phyloP scores from a whole-genome alignment of 2,113 vertebrate species.

The Pangasianodon gigas region DNA sequence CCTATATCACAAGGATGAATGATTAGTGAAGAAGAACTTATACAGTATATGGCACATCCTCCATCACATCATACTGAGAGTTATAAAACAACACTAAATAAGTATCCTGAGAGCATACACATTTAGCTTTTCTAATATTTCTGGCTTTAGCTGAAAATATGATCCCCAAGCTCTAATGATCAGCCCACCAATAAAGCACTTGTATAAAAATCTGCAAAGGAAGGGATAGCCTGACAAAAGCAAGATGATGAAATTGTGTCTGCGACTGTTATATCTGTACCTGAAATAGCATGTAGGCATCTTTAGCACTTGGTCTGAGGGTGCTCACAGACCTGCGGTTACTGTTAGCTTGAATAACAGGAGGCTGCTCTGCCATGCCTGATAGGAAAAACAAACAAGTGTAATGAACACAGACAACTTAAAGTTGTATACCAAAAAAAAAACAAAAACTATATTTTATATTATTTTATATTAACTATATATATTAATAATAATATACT shows the following conservation, averaged over 20 bases:
- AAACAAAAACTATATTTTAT: no score
- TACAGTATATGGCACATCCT: background rate
- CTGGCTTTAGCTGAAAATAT: background rate
- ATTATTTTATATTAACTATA: no score
- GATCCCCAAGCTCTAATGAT: background rate
- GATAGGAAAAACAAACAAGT: background rate
- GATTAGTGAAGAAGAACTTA: conserved; percentile 34
- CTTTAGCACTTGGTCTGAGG: conserved; percentile 94
- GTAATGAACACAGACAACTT: background rate
- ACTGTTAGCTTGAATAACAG: conserved; percentile 87
- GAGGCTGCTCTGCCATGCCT: conserved; percentile 83
- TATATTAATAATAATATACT: background rate
- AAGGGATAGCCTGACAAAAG: background rate
- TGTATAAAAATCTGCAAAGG: background rate
- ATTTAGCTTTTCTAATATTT: background rate
- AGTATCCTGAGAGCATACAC: background rate
- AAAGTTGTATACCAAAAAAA: background rate
- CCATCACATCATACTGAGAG: background rate
- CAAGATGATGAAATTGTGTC: conserved; percentile 6
- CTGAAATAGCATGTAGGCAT: conserved; percentile 99
- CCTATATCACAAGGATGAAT: conserved; percentile 72
- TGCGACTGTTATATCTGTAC: conserved; percentile 67
- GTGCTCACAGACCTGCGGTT: conserved; percentile 93
- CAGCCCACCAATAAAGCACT: background rate
- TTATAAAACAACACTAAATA: background rate